A percentile compares a stretch with the other conserved stretches of the same genome.
Conservation (phyloP, 2,888 invertebrate genomes). For the Cheilosia urbana region DNA sequence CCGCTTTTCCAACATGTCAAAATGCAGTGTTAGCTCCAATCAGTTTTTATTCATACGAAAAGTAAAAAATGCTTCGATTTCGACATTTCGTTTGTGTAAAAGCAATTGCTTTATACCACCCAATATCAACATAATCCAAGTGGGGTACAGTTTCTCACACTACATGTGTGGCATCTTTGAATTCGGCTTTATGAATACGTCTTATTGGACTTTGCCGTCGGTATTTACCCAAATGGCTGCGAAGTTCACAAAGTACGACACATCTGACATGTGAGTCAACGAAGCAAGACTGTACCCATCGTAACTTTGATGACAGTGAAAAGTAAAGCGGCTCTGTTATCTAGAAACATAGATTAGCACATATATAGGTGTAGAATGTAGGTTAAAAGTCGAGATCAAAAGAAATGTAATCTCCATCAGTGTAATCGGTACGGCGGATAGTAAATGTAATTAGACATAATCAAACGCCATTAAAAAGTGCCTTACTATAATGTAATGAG, state of each 20-base stretch:
- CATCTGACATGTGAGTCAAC: slow-evolving; percentile 6
- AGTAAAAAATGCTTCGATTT: no score
- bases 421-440: no score
- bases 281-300: background rate
- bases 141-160: background rate
- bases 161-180: background rate
- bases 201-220: background rate
- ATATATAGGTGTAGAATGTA: background rate
- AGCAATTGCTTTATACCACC: no score
- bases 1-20: no score
- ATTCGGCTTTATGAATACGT: background rate
- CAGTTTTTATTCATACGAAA: no score
- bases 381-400: slow-evolving; percentile 14
- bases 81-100: no score
- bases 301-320: background rate
- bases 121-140: background rate
- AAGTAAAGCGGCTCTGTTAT: background rate
- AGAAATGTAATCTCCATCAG: background rate
- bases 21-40: no score
- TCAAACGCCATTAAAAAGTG: no score
- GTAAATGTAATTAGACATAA: no score
- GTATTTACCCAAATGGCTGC: background rate
- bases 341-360: background rate
- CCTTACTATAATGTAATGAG: no score
- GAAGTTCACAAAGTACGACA: background rate